phyloP scores from a whole-genome alignment of 2,888 invertebrate species.

The Isotomurus palustris region DNA sequence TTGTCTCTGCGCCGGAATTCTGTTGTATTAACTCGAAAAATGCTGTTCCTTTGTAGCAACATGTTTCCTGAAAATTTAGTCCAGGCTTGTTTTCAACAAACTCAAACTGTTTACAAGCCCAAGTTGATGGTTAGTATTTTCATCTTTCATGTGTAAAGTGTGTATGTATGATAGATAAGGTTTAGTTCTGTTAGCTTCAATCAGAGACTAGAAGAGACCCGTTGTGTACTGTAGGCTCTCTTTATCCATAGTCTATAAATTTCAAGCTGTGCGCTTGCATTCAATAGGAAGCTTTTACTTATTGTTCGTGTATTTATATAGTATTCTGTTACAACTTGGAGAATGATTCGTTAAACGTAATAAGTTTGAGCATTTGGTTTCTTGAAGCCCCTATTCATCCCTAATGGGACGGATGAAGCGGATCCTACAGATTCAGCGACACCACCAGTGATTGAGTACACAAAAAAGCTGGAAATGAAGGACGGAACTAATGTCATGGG shows the following conservation, averaged over 20 bases:
- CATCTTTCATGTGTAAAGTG: neutral
- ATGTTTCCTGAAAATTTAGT: constrained; percentile 61
- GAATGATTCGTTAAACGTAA: no score
- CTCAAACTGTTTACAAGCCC: constrained; percentile 54
- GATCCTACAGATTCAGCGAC: neutral
- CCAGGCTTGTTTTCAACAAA: constrained; percentile 59
- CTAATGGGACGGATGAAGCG: neutral
- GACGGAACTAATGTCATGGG: constrained; percentile 65
- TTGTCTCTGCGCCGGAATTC: no score
- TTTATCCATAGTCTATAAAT: neutral
- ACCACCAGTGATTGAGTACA: neutral
- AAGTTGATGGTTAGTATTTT: constrained; percentile 4
- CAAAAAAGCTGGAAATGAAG: constrained; percentile 45
- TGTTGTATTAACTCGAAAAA: constrained; percentile 7
- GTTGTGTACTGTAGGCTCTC: no score
- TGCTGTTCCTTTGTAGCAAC: constrained; percentile 51
- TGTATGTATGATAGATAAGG: neutral
- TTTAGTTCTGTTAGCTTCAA: constrained; percentile 1
- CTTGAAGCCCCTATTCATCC: no score
- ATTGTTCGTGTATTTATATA: no score
- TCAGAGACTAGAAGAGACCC: neutral
- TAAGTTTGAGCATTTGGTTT: no score
- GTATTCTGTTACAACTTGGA: no score
- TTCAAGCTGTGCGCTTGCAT: no score
- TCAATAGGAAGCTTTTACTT: no score